Base-by-base conservation (phyloP, 2,797 vertebrate genomes). In the Sebastiscus albofasciatus region DNA sequence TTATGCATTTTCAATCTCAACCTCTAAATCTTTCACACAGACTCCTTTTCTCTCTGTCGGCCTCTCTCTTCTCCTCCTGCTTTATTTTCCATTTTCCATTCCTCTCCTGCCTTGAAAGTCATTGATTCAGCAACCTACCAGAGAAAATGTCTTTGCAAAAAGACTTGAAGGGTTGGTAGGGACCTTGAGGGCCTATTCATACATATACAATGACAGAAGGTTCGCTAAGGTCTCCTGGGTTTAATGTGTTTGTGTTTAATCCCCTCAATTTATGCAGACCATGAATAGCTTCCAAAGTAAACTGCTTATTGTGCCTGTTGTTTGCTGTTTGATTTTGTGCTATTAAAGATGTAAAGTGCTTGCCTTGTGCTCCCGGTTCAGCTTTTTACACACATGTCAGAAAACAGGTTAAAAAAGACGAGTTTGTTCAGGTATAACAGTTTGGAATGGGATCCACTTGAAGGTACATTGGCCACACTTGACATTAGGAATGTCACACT, bases 11-110 rank as follows among this genome's bases (percentile, higher is more conserved):
- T 89, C 77, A 87, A 72, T 89, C 79, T 82, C 81, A 84, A 73
- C 84, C 81, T 84, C 78, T 90, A 84, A 90, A 91, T 90, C 82
- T 86, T 86, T 93, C 75, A 82, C 82, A 80, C 49, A 79, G 81
- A 81, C 72, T 82, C 58, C 60, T 61, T 90, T 77, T 86, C 78
- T 80, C 59, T 83, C 69, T 31, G 26, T 71, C 16, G 12, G 46
- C 58, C 52, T 78, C 75, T 74, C 52, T 71, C 26, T 79, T 73
- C 62, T 73, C 58, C 71, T 52, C 27, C 31, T 72, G 60, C 78
- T 78, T 82, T 71, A 56, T 87, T 83, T 82, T 31, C 34, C 67
- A 26, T 83, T 72, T 75, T 68, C 75, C 71, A 75, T 75, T 77
- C 52, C 56, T 72, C 59, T 74, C 14, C 77, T 83, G 82, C 72